A percentile compares a stretch with the other conserved stretches of the same genome.
phyloP scores from a whole-genome alignment of 2,113 vertebrate species.

The Corynorhinus townsendii region DNA sequence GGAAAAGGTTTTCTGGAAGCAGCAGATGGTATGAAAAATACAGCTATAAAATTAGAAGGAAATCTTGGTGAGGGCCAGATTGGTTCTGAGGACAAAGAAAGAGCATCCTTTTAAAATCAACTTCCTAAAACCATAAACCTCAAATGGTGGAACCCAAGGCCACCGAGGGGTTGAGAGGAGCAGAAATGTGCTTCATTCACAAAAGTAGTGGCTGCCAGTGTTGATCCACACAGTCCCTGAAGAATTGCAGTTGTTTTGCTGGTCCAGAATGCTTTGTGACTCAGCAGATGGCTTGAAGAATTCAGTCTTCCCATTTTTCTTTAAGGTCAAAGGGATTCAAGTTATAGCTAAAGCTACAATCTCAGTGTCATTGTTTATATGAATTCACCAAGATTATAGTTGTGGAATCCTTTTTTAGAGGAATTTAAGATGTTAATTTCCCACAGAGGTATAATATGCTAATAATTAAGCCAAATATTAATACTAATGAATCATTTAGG shows the following conservation, averaged over 20 bases:
- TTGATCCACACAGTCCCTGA: neutral
- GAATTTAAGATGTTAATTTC: conserved; percentile 36
- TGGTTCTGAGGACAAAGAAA: neutral
- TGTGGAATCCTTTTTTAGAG: neutral
- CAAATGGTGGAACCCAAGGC: neutral
- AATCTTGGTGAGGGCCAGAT: neutral
- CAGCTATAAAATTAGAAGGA: conserved; percentile 26
- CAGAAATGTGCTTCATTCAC: neutral
- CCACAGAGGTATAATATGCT: neutral
- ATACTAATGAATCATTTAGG: neutral
- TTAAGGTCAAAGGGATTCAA: conserved; percentile 38
- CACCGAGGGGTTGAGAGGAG: neutral
- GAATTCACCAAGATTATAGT: neutral
- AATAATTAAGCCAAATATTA: conserved; percentile 21
- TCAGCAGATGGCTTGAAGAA: conserved; percentile 21
- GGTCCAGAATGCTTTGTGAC: neutral
- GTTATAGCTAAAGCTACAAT: conserved; percentile 19
- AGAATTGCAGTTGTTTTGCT: neutral
- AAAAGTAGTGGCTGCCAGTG: neutral
- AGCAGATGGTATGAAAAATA: conserved; percentile 5
- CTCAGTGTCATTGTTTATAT: conserved; percentile 34
- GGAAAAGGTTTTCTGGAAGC: conserved; percentile 11
- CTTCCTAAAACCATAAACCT: neutral
- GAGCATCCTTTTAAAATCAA: neutral
- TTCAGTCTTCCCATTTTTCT: conserved; percentile 9